phyloP scores from a whole-genome alignment of 1,140 invertebrate species.

The Pseudomyrmex sp. region DNA sequence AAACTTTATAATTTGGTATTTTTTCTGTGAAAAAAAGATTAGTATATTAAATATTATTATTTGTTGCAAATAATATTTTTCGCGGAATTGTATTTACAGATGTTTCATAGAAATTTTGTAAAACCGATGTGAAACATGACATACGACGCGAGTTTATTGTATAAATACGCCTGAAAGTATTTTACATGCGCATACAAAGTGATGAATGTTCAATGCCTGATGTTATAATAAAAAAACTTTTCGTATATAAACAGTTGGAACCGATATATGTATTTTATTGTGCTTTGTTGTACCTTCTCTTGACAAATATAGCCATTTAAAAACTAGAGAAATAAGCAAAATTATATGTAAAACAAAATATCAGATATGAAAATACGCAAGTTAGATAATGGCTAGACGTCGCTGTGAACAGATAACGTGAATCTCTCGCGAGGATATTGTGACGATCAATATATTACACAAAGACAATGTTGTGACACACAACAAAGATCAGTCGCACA shows the following conservation, averaged over 20 bases:
- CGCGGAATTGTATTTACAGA: constrained; percentile 41
- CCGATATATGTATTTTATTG: not conserved
- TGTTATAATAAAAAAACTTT: constrained; percentile 67
- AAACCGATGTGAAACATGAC: constrained; percentile 14
- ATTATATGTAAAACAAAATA: constrained; percentile 2
- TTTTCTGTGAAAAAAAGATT: constrained; percentile 1
- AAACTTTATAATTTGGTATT: constrained; percentile 6
- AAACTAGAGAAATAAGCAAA: not conserved
- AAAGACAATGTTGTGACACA: constrained; percentile 17
- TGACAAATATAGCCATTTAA: not conserved
- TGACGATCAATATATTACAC: constrained; percentile 2
- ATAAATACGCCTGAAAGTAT: constrained; percentile 43
- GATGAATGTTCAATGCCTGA: constrained; percentile 17
- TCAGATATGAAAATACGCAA: constrained; percentile 13
- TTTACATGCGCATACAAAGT: constrained; percentile 23
- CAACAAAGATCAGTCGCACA: constrained; percentile 1
- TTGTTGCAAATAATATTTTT: constrained; percentile 31
- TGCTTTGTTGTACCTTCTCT: not conserved
- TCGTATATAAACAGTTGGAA: constrained; percentile 30
- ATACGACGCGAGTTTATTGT: constrained; percentile 31
- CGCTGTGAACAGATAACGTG: not conserved
- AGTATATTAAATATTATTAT: not conserved
- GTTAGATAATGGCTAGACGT: not conserved
- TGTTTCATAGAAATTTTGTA: constrained; percentile 49
- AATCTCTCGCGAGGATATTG: not conserved